Conservation (phyloP, 2,797 vertebrate species). For the Ptychobarbus kaznakovi region DNA sequence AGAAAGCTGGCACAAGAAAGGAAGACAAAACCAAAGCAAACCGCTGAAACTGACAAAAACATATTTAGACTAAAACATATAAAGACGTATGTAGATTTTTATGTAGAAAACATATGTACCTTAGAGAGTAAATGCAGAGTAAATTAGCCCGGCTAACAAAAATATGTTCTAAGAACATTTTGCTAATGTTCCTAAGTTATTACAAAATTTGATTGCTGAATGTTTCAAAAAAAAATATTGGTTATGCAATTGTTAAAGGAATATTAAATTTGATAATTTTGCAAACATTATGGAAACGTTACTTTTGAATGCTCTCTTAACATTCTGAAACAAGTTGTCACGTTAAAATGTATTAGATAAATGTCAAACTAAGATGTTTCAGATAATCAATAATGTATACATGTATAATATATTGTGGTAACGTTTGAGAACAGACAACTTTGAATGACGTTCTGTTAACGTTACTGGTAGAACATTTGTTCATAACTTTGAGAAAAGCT, state of each 20-base stretch:
- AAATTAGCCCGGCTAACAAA: background rate
- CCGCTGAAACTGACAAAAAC: background rate
- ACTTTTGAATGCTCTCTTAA: background rate
- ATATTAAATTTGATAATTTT: background rate
- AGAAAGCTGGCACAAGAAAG: background rate
- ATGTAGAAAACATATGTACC: background rate
- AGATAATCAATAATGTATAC: background rate
- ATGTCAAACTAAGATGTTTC: background rate
- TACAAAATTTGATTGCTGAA: background rate
- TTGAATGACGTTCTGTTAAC: background rate
- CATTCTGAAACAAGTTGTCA: background rate
- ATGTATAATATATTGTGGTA: background rate
- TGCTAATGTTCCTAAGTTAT: background rate
- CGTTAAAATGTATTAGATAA: background rate
- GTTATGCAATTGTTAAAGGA: background rate
- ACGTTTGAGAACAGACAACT: background rate
- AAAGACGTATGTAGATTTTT: background rate
- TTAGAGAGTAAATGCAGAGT: background rate
- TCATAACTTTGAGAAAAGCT: background rate
- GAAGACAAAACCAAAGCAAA: background rate
- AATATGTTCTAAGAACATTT: background rate
- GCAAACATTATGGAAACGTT: background rate
- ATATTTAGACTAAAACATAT: background rate
- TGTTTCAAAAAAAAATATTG: background rate
- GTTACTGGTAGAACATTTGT: background rate